Base-by-base conservation (phyloP, 2,888 invertebrate genomes). In the Caenorhabditis virilis region DNA sequence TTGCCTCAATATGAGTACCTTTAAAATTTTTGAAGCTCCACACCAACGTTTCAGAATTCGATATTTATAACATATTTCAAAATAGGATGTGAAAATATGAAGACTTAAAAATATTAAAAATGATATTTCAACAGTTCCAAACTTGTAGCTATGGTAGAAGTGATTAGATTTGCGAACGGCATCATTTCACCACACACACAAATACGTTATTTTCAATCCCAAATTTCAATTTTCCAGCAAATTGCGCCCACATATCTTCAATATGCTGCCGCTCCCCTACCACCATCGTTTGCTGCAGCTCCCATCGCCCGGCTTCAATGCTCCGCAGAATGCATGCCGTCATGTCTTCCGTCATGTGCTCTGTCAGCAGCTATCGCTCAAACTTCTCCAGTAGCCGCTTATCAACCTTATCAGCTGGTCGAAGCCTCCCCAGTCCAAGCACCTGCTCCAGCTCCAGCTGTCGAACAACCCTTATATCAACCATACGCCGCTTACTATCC, bases 221-320 rank as follows among this genome's bases (percentile, higher is more conserved):
- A n/a, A n/a, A n/a, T n/a, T n/a, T n/a, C n/a, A n/a, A n/a, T n/a
- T n/a, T n/a, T n/a, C n/a, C 64, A 64, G 64, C 58, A 64, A 59
- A n/a, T 54, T 0, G n/a, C n/a, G n/a, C 64, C 64, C 0, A 18
- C 59, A 5, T 64, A 64, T 20, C 33, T 64, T 1, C 58, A 53
- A 22, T 41, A 57, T 18, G 51, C 62, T 20, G 52, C 63, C 6
- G 11, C 46, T 0, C 35, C 54, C 2, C 2, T 41, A 7, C 36
- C 56, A 11, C 7, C 48, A 5, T 0, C 27, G 0, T 38, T 42
- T 13, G 6, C 4, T 4, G 47, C 46, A 13, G 26, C 64, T 27
- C 64, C 64, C n/a, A 18, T 54, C 2, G 64, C 58, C 15, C 53
- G 51, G 25, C 26, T 64, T 1, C 56, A 64, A 33, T 65, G 60